Evolutionary conservation across 2,113 vertebrate species (phyloP).

Genomic region (Grantiella picta): DNA sequence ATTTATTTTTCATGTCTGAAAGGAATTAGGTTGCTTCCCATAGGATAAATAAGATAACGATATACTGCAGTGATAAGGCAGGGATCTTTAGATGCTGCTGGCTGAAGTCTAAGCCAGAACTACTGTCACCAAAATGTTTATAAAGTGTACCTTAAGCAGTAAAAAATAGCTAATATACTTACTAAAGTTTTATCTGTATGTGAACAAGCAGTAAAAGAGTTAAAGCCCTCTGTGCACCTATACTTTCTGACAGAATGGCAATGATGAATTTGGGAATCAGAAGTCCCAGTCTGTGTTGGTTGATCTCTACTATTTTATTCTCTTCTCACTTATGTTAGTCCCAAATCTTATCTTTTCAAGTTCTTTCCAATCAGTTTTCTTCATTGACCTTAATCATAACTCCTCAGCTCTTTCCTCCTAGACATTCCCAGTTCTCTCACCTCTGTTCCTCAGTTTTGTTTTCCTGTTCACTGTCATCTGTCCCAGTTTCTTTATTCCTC

Average conservation of each 20-base stretch:
- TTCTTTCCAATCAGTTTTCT: neutral
- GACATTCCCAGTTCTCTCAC: neutral
- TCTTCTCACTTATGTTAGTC: neutral
- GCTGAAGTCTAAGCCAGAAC: neutral
- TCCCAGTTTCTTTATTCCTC: neutral
- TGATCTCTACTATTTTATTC: neutral
- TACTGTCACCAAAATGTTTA: neutral
- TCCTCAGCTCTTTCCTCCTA: neutral
- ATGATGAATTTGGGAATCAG: neutral
- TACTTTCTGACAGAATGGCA: neutral
- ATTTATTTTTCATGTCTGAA: neutral
- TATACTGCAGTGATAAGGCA: neutral
- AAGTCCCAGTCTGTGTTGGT: neutral
- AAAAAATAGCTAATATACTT: neutral
- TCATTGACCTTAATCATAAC: neutral
- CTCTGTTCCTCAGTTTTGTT: neutral
- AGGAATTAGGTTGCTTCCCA: neutral
- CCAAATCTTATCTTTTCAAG: neutral
- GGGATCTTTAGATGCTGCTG: neutral
- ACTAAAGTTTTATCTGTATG: neutral
- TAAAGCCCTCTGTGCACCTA: neutral
- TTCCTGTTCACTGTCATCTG: neutral
- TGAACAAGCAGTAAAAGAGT: neutral
- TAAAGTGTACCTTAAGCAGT: neutral
- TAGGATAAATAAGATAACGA: neutral